These are phyloP conservation scores for Troides oblongomaculatus DNA, from an alignment of 2,888 invertebrate genomes.

Conservation along the genomic window DNA sequence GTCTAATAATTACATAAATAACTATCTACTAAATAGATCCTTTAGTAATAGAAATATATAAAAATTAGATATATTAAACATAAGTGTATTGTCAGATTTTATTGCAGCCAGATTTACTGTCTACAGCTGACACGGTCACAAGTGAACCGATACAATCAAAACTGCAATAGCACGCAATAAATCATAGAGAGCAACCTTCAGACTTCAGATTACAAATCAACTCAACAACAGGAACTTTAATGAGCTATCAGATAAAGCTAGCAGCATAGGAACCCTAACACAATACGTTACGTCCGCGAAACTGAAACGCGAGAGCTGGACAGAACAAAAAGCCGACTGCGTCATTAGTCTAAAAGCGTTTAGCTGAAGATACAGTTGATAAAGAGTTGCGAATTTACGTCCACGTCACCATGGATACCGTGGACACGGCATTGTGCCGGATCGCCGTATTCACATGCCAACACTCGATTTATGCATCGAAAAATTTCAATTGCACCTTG, in stretches of 20 bases:
- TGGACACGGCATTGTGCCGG: constrained; percentile 61
- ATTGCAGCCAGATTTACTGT: background rate
- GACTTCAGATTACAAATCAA: constrained; percentile 3
- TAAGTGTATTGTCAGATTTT: background rate
- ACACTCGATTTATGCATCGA: constrained; percentile 62
- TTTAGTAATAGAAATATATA: no score
- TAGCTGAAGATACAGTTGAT: constrained; percentile 57
- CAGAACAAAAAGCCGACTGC: constrained; percentile 25
- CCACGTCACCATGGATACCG: constrained; percentile 43
- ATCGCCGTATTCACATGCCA: constrained; percentile 68
- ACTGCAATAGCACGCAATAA: constrained; percentile 8
- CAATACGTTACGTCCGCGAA: constrained; percentile 27
- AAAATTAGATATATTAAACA: no score
- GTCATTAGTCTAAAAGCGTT: constrained; percentile 40
- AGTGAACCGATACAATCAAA: constrained; percentile 5
- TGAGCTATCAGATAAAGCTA: constrained; percentile 27
- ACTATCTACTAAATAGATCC: no score
- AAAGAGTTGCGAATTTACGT: constrained; percentile 58
- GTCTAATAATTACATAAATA: no score
- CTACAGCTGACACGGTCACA: background rate
- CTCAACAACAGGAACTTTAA: constrained; percentile 16
- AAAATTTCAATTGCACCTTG: constrained; percentile 37
- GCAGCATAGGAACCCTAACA: constrained; percentile 23
- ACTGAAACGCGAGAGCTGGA: constrained; percentile 24
- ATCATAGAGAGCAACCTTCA: constrained; percentile 18